phyloP scores from a whole-genome alignment of 2,888 invertebrate species.

The Sinotaia quadrata region DNA sequence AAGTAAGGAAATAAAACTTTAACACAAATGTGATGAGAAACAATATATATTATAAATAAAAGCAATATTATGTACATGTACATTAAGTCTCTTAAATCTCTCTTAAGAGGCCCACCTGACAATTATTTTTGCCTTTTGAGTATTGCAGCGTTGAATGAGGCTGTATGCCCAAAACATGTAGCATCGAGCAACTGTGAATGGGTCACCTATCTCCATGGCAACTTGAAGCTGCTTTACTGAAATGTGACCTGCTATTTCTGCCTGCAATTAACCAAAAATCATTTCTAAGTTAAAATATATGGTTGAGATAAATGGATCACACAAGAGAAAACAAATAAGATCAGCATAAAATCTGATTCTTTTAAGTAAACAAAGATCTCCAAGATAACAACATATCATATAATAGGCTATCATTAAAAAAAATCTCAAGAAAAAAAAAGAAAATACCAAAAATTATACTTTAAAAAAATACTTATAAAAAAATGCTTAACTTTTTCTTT shows the following conservation, averaged over 20 bases:
- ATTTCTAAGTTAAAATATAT: neutral
- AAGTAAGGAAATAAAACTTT: too few relatives aligned
- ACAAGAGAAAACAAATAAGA: too few relatives aligned
- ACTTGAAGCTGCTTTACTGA: slow-evolving; percentile 87
- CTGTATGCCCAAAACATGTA: slow-evolving; percentile 89
- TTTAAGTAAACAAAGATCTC: neutral
- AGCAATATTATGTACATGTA: neutral
- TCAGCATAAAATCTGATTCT: neutral
- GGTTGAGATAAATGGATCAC: too few relatives aligned
- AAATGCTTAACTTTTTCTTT: too few relatives aligned
- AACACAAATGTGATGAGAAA: too few relatives aligned
- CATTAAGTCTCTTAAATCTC: neutral
- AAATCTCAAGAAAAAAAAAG: too few relatives aligned
- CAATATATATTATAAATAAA: neutral
- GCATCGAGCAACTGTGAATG: slow-evolving; percentile 85
- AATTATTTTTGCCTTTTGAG: slow-evolving; percentile 7
- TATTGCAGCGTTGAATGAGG: slow-evolving; percentile 84
- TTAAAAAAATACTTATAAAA: too few relatives aligned
- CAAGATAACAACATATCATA: neutral
- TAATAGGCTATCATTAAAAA: neutral
- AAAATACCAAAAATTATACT: too few relatives aligned
- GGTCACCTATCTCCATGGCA: slow-evolving; percentile 87
- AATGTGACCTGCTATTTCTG: slow-evolving; percentile 89
- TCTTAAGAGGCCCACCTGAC: slow-evolving; percentile 6
- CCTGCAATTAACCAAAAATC: slow-evolving; percentile 75